Evolutionary conservation across 2,888 invertebrate genomes (phyloP).

Genomic region (Eubasilissa splendida): DNA sequence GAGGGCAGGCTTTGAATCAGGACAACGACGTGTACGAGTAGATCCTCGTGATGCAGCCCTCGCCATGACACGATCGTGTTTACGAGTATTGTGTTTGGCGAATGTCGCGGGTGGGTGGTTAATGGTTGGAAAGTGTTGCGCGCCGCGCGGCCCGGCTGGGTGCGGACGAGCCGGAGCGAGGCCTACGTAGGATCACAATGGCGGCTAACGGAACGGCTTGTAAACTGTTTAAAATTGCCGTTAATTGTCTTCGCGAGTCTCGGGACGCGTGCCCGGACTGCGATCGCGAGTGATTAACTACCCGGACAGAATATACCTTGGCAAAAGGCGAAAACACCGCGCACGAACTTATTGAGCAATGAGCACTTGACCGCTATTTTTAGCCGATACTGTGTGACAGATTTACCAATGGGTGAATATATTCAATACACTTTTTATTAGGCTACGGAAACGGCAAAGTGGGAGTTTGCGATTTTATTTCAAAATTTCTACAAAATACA

Average conservation of each 20-base stretch:
- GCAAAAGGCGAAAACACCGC: no score
- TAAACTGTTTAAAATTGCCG: conserved; percentile 49
- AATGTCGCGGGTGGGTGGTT: conserved; percentile 45
- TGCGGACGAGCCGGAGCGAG: conserved; percentile 34
- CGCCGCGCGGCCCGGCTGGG: conserved; percentile 44
- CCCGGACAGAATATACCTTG: conserved; percentile 1
- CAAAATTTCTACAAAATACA: no score
- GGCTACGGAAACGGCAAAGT: no score
- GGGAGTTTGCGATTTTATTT: no score
- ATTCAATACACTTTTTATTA: not conserved
- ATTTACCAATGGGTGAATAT: conserved; percentile 2
- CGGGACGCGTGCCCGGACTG: conserved; percentile 34
- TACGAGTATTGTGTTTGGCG: conserved; percentile 14
- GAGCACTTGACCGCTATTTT: no score
- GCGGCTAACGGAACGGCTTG: conserved; percentile 46
- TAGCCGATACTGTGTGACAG: no score
- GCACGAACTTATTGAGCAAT: no score
- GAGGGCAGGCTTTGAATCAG: no score
- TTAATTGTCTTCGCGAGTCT: conserved; percentile 40
- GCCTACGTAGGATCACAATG: conserved; percentile 38
- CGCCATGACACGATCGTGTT: conserved; percentile 29
- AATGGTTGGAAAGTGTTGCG: conserved; percentile 56
- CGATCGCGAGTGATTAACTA: conserved; percentile 18
- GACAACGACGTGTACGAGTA: no score
- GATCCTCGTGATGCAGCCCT: conserved; percentile 11